Evolutionary conservation across 2,113 vertebrate species (phyloP).

Genomic region (Calidris pygmaea): DNA sequence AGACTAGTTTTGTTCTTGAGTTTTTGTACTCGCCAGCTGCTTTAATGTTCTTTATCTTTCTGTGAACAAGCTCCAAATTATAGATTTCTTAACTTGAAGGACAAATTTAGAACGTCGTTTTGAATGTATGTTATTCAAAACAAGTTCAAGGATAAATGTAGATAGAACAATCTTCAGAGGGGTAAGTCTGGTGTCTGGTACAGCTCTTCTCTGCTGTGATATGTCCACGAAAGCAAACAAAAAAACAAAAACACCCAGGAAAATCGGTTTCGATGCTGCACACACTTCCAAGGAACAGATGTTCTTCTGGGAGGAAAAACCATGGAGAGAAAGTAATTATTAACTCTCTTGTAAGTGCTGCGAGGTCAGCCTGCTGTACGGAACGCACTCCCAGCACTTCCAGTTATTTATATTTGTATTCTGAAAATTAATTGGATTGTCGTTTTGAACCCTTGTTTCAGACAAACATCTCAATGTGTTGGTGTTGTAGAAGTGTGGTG

Average conservation of each 20-base stretch:
- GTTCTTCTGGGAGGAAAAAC: neutral
- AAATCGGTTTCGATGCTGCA: neutral
- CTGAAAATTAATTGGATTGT: neutral
- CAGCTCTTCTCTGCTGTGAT: neutral
- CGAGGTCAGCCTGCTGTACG: neutral
- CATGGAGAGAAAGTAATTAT: neutral
- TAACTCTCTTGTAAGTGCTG: neutral
- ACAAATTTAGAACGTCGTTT: neutral
- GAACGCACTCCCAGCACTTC: rapidly evolving
- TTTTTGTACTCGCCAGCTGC: slow-evolving; percentile 43
- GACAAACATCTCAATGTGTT: rapidly evolving
- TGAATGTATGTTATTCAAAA: neutral
- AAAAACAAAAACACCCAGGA: neutral
- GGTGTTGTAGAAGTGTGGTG: neutral
- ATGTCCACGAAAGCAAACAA: neutral
- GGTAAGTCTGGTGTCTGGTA: neutral
- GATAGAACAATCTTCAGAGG: rapidly evolving
- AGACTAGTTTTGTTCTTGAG: slow-evolving; percentile 21
- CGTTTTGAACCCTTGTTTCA: neutral
- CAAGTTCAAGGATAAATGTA: neutral
- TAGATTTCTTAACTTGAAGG: neutral
- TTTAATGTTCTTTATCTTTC: slow-evolving; percentile 7
- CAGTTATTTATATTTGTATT: neutral
- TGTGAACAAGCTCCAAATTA: neutral
- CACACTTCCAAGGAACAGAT: neutral